Conservation (phyloP, 2,888 invertebrate genomes). For the Limnephilus marmoratus region DNA sequence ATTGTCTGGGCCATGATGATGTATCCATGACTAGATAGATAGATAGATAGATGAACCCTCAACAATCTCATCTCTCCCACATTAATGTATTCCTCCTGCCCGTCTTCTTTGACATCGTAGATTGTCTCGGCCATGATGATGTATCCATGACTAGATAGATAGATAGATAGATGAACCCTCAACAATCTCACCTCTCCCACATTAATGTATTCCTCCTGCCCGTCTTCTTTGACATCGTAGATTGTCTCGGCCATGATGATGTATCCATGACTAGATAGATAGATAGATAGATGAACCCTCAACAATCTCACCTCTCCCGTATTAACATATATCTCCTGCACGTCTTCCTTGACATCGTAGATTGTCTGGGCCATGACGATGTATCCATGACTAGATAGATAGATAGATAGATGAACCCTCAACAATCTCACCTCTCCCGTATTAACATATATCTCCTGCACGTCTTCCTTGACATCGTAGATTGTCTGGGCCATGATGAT, state of each 20-base stretch:
- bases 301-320: conserved; percentile 48
- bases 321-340: conserved; percentile 68
- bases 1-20: too few species aligned
- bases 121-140: conserved; percentile 77
- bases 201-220: too few species aligned
- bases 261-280: too few species aligned
- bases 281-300: too few species aligned
- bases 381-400: conserved; percentile 75
- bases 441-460: conserved; percentile 48
- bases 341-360: conserved; percentile 76
- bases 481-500: too few species aligned
- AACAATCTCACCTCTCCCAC: too few species aligned
- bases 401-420: not conserved
- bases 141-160: conserved; percentile 75
- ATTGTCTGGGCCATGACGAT: conserved; percentile 77
- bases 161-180: not conserved
- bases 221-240: too few species aligned
- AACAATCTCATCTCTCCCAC: conserved; percentile 48
- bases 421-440: conserved; percentile 37
- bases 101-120: conserved; percentile 76
- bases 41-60: too few species aligned
- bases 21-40: too few species aligned
- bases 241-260: too few species aligned
- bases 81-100: conserved; percentile 68
- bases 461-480: conserved; percentile 67